phyloP scores from a whole-genome alignment of 2,113 vertebrate species.

The Heterochromis multidens region DNA sequence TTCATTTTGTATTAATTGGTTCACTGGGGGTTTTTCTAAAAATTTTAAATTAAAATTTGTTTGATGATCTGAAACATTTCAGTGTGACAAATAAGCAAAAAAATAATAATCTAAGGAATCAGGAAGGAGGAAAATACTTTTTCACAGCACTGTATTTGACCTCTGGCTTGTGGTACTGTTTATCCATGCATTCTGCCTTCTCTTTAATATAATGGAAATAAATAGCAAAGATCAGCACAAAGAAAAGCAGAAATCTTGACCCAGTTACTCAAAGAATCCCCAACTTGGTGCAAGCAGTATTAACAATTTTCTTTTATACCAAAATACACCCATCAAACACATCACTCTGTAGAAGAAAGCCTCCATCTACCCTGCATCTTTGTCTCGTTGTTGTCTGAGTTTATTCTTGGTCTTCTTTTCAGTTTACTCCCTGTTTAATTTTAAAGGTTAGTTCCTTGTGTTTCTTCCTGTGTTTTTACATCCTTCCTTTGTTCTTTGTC shows the following conservation, averaged over 20 bases:
- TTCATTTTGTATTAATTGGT: no score
- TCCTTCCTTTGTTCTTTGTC: not conserved
- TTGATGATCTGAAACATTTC: no score
- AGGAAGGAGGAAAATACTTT: no score
- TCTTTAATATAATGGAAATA: not conserved
- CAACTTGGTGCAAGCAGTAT: accelerated
- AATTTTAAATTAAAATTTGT: no score
- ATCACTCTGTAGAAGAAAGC: not conserved
- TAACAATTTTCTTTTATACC: not conserved
- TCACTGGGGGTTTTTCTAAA: no score
- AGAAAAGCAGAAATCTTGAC: not conserved
- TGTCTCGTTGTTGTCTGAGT: not conserved
- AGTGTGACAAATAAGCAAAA: no score
- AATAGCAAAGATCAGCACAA: not conserved
- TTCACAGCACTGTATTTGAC: not conserved
- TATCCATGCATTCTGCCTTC: not conserved
- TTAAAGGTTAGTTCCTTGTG: not conserved
- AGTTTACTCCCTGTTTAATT: not conserved
- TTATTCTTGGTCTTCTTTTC: not conserved
- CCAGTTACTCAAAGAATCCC: not conserved
- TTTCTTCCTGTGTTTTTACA: not conserved
- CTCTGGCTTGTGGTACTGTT: not conserved
- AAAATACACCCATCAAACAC: not conserved
- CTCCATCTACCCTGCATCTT: accelerated
- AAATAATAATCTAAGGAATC: no score